phyloP scores from a whole-genome alignment of 2,888 invertebrate species.

The Andrena dorsata region DNA sequence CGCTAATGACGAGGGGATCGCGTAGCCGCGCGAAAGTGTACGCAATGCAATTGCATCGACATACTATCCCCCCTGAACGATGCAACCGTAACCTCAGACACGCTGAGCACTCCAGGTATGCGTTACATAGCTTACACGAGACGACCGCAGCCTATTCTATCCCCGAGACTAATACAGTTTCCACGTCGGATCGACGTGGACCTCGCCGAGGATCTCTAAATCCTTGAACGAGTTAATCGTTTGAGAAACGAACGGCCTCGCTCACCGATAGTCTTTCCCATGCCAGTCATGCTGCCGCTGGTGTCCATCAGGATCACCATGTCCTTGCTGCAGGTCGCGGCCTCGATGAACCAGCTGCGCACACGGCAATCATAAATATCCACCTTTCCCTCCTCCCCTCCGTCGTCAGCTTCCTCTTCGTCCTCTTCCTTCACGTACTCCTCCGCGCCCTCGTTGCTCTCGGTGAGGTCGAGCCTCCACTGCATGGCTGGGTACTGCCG shows the following conservation, averaged over 20 bases:
- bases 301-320: conserved; percentile 97
- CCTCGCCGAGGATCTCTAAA: not conserved
- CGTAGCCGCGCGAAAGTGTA: conserved; percentile 11
- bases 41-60: conserved; percentile 6
- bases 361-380: conserved; percentile 97
- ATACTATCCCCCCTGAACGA: conserved; percentile 31
- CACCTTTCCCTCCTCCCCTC: conserved; percentile 75
- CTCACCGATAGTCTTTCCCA: conserved; percentile 87
- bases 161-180: conserved; percentile 22
- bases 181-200: not conserved
- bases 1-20: not conserved
- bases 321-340: conserved; percentile 98
- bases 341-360: conserved; percentile 98
- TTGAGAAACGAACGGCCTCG: not conserved
- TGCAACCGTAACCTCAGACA: conserved; percentile 46
- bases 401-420: conserved; percentile 85
- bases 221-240: not conserved
- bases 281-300: conserved; percentile 98
- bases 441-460: conserved; percentile 9
- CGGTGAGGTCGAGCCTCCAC: conserved; percentile 73
- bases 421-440: conserved; percentile 73
- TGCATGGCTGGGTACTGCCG: conserved; percentile 93
- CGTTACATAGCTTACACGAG: conserved; percentile 34
- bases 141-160: conserved; percentile 33
- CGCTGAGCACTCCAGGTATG: conserved; percentile 39